Evolutionary conservation across 1,140 invertebrate species (phyloP).

Genomic region (Rhysida immarginata): DNA sequence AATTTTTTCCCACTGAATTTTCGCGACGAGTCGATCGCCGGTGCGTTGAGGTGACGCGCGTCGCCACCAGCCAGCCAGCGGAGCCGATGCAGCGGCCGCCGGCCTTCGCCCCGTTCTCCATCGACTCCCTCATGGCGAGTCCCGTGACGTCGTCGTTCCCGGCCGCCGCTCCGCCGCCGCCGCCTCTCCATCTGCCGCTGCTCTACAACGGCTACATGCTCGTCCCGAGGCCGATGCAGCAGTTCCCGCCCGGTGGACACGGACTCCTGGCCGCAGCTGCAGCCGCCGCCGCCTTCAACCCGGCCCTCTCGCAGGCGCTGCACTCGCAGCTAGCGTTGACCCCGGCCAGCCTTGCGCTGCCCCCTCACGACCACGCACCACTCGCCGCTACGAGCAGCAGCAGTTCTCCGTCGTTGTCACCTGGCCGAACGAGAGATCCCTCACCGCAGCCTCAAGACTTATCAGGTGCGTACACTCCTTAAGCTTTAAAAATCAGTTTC

Average conservation of each 20-base stretch:
- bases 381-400: not conserved
- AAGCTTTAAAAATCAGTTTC: too few relatives aligned
- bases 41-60: too few relatives aligned
- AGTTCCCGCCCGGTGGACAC: not conserved
- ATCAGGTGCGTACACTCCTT: not conserved
- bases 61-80: too few relatives aligned
- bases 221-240: conserved; percentile 4
- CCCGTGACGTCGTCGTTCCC: not conserved
- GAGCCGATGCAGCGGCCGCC: conserved; percentile 4
- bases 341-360: not conserved
- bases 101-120: conserved; percentile 8
- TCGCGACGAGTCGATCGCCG: too few relatives aligned
- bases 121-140: conserved; percentile 7
- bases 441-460: conserved; percentile 4
- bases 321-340: conserved; percentile 3
- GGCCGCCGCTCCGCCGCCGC: not conserved
- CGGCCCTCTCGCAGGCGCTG: conserved; percentile 1
- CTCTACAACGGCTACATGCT: conserved; percentile 11
- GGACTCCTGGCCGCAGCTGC: not conserved
- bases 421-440: not conserved
- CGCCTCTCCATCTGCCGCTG: conserved; percentile 3
- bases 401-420: not conserved
- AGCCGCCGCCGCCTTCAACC: not conserved
- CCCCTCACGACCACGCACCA: not conserved
- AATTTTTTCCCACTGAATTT: too few relatives aligned